Evolutionary conservation across 2,797 vertebrate species (phyloP).

Genomic region (Cetoscarus ocellatus): DNA sequence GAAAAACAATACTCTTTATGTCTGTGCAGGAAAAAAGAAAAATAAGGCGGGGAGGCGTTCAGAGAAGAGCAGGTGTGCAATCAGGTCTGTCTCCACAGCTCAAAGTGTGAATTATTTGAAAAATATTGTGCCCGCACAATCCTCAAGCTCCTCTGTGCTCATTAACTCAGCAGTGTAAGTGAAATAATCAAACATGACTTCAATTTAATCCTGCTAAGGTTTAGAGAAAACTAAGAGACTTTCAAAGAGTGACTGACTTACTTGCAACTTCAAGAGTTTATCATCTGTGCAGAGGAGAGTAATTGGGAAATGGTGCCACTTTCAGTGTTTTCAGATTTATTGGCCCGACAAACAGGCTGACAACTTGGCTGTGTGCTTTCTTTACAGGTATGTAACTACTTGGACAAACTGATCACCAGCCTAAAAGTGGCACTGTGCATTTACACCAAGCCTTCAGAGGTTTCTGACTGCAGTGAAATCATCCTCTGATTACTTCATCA

Average conservation of each 20-base stretch:
- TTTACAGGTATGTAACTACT: slow-evolving; percentile 37
- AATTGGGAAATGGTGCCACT: slow-evolving; percentile 19
- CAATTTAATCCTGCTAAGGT: neutral
- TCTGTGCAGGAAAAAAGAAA: neutral
- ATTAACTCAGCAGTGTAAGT: slow-evolving; percentile 12
- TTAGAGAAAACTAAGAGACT: slow-evolving; percentile 7
- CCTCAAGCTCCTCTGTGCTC: neutral
- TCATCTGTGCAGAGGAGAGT: slow-evolving; percentile 14
- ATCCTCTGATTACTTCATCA: too few species aligned
- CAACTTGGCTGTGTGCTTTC: slow-evolving; percentile 25
- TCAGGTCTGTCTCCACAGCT: neutral
- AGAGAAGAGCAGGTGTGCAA: slow-evolving; percentile 11
- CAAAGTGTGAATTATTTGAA: neutral
- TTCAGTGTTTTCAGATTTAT: slow-evolving; percentile 35
- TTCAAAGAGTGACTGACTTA: slow-evolving; percentile 8
- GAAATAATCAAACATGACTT: slow-evolving; percentile 23
- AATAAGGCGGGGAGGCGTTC: neutral
- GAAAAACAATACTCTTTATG: too few species aligned
- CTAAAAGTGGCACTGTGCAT: too few species aligned
- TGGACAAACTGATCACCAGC: slow-evolving; percentile 17
- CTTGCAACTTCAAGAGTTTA: slow-evolving; percentile 18
- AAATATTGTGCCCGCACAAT: neutral
- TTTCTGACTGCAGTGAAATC: too few species aligned
- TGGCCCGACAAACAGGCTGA: slow-evolving; percentile 30
- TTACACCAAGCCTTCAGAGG: too few species aligned